Evolutionary conservation across 2,113 vertebrate genomes (phyloP).

Genomic region (Cyphomyrus discorhynchus): DNA sequence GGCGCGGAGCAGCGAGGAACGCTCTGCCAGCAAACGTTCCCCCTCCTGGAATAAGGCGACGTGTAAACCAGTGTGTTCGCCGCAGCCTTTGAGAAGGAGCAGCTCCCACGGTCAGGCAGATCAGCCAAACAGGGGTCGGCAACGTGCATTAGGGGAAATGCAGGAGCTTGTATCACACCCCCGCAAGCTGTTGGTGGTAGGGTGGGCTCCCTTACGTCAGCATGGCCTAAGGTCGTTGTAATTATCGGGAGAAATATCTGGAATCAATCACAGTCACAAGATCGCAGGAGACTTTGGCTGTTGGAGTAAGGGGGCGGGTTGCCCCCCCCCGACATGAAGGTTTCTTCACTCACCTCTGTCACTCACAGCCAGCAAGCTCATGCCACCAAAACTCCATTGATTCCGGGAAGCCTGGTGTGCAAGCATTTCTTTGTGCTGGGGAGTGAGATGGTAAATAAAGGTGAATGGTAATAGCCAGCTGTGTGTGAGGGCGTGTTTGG

Average conservation of each 20-base stretch:
- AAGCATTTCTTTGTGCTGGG: background rate
- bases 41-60: background rate
- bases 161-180: background rate
- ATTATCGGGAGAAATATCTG: slow-evolving; percentile 20
- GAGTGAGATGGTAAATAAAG: background rate
- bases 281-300: background rate
- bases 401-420: background rate
- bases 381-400: background rate
- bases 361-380: background rate
- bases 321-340: background rate
- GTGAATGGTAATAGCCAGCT: background rate
- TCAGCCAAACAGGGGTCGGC: background rate
- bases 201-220: slow-evolving; percentile 19
- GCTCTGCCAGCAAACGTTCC: background rate
- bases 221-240: slow-evolving; percentile 21
- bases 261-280: slow-evolving; percentile 2
- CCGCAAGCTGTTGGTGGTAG: background rate
- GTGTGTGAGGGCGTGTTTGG: background rate
- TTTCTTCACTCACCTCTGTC: background rate
- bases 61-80: background rate
- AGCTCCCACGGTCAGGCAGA: background rate
- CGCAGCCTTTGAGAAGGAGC: background rate
- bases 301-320: background rate
- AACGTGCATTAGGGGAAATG: background rate
- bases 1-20: background rate